phyloP scores from a whole-genome alignment of 2,113 vertebrate genomes.

The Gavialis gangeticus region DNA sequence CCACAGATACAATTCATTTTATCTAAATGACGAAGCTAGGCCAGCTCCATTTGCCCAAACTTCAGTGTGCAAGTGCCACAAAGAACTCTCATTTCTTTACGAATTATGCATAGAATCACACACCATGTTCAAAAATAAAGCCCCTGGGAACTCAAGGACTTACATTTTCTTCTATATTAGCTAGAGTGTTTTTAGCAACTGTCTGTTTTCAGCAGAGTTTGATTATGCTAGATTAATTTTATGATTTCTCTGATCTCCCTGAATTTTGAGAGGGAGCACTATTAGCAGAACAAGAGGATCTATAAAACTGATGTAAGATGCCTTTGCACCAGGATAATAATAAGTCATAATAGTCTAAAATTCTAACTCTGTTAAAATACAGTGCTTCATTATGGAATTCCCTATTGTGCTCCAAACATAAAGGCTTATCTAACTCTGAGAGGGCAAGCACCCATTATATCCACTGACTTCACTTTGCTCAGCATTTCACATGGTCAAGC shows the following conservation, averaged over 20 bases:
- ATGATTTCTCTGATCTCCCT: background rate
- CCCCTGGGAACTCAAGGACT: conserved; percentile 1
- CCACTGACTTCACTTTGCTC: background rate
- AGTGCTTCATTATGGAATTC: background rate
- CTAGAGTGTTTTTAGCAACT: background rate
- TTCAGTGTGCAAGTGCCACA: background rate
- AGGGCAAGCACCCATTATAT: background rate
- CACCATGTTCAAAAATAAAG: conserved; percentile 21
- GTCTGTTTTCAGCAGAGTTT: background rate
- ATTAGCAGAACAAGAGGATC: conserved; percentile 13
- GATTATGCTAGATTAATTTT: background rate
- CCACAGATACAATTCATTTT: background rate
- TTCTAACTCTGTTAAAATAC: background rate
- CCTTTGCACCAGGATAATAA: background rate
- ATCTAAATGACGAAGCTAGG: background rate
- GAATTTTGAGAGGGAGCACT: background rate
- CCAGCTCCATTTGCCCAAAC: background rate
- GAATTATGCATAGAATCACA: background rate
- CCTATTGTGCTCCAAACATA: background rate
- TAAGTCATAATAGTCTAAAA: background rate
- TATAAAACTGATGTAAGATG: background rate
- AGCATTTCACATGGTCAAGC: background rate
- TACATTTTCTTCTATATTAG: background rate
- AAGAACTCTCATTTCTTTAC: background rate
- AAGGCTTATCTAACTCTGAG: background rate